Evolutionary conservation across 2,113 vertebrate genomes (phyloP), one percentile per base, ranked within the genome.

Genomic region (Triplophysa dalaica): DNA sequence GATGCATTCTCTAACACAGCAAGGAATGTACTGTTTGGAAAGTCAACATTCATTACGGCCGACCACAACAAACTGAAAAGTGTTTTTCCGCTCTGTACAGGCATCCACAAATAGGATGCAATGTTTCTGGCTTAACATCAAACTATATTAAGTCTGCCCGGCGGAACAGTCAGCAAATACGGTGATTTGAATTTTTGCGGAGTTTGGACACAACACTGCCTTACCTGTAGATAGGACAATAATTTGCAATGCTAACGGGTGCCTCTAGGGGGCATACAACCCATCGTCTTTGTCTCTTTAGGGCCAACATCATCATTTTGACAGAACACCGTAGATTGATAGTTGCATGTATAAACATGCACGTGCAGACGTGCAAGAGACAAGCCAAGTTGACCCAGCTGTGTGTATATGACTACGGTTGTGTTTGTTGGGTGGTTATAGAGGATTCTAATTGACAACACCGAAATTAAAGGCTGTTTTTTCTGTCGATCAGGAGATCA

Each of bases 401-500:
- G 60, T 13, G 63, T 66, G 50, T 75, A 52, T 75, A 50, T 75
- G 61, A 65, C 48, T 65, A 60, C 11, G 19, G 56, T 62, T 62
- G 70, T 8, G 6, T n/a, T 63, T 75, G 17, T 61, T 13, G 64
- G 58, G 16, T 45, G 43, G 66, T 41, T 21, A 78, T 41, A 50
- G 60, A 43, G 54, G 64, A 66, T 80, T 80, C 50, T 80, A 86
- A 87, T 69, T 81, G 83, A 75, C 29, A n/a, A 77, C 72, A 61
- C 52, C 41, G 38, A 56, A 45, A 67, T 67, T n/a, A 79, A 19
- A 75, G 60, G 79, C 73, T 65, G 52, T 70, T 77, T 67, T 82
- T 16, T 74, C 82, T 72, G 84, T 89, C 86, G 63, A 86, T 87
- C 86, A 87, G 48, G 48, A 65, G 75, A 83, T 75, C 83, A 84